Conservation (phyloP, 2,113 vertebrate genomes). For the Cavia porcellus region DNA sequence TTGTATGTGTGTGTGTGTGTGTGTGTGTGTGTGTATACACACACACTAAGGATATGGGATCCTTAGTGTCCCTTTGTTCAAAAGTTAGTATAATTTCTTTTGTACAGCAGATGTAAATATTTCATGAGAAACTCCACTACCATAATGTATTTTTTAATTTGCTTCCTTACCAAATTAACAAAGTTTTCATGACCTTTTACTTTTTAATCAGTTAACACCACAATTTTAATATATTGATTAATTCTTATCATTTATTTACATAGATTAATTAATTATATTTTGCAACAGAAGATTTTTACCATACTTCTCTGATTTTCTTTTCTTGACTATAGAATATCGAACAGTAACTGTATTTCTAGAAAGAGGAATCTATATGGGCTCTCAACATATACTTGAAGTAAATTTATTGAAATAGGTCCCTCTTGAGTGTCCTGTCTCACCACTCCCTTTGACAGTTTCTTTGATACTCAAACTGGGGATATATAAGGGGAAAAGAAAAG, state of each 20-base stretch:
- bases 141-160: neutral
- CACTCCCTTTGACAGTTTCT: neutral
- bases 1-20: neutral
- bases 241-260: neutral
- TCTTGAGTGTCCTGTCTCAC: neutral
- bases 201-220: neutral
- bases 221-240: neutral
- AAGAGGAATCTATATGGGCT: neutral
- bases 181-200: neutral
- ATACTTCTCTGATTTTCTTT: neutral
- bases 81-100: neutral
- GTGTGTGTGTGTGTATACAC: no score
- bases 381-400: neutral
- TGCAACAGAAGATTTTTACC: neutral
- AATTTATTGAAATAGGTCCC: neutral
- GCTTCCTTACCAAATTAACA: neutral
- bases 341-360: neutral
- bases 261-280: neutral
- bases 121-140: neutral
- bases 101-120: neutral
- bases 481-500: neutral
- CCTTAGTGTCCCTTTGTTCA: neutral
- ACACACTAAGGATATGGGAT: slow-evolving; percentile 54
- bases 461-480: neutral
- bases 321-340: neutral